Base-by-base conservation (phyloP, 2,797 vertebrate species). In the Acanthis flammea region DNA sequence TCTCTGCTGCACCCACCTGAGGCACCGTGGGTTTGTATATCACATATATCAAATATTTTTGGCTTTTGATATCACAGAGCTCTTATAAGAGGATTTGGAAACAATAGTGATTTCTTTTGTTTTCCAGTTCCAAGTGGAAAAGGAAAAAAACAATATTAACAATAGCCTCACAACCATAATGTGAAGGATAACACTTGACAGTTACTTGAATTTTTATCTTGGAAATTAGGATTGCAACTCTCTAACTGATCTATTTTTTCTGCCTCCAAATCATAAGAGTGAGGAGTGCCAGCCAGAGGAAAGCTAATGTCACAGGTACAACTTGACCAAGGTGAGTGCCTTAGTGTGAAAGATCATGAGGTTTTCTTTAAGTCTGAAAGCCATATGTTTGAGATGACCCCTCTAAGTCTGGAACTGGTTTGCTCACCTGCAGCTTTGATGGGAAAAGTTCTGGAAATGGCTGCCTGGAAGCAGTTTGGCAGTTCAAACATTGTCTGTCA, bases 11-110 rank as follows among this genome's bases (percentile, higher is more conserved):
- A 48, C 35, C 1, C 6, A 58, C 71, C 55, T 7, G 14, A 98
- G 93, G 66, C 97, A 92, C 60, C 79, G 92, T 45, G 97, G 61
- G 45, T 96, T 97, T 91, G 97, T 92, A 30, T 85, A 95, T 57
- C 57, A 27, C 37, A 22, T 19, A 5, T 23, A 42, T 55, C 9
- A 50, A 37, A 48, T 63, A 7, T 13, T 62, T 62, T 88, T 91
- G 50, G 96, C 96, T 95, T 96, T 97, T 82, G 97, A 96, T 21
- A 93, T 94, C 73, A 97, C 95, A 73, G 94, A 97, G 87, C 94
- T 97, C 76, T 97, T 95, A 54, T 81, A 80, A 72, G 87, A 89
- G 63, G 94, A 94, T 48, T 97, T 88, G 13, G 97, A 97, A 89
- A 86, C 83, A 78, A 96, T 95, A 50, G 94, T 33, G 37, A 95